Conservation (phyloP, 1,140 invertebrate species). For the Drosophila oshimai region DNA sequence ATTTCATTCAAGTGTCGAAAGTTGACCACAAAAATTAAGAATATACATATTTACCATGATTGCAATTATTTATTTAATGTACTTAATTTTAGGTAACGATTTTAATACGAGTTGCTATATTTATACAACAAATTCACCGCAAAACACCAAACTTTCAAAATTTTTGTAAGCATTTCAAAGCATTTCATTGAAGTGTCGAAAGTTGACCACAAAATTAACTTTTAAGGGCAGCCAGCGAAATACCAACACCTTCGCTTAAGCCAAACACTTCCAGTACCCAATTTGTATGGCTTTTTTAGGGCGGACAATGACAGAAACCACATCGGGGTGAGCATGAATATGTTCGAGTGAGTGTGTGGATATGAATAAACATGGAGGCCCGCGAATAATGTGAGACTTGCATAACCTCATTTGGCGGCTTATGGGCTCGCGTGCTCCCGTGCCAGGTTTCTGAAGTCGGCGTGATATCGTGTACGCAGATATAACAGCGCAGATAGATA, state of each 20-base stretch:
- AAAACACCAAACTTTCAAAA: slow-evolving; percentile 11
- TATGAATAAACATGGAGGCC: slow-evolving; percentile 68
- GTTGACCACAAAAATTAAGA: slow-evolving; percentile 47
- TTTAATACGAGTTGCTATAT: slow-evolving; percentile 23
- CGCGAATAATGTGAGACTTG: slow-evolving; percentile 47
- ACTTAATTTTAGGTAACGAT: not conserved
- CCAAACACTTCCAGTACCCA: slow-evolving; percentile 43
- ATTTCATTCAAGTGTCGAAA: slow-evolving; percentile 46
- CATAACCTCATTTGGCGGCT: slow-evolving; percentile 65
- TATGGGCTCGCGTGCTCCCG: slow-evolving; percentile 65
- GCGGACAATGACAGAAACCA: slow-evolving; percentile 10
- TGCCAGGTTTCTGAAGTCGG: slow-evolving; percentile 24
- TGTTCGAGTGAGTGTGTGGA: slow-evolving; percentile 37
- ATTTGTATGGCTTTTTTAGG: slow-evolving; percentile 46
- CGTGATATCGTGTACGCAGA: slow-evolving; percentile 68
- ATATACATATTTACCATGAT: too few species aligned
- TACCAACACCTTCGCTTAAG: slow-evolving; percentile 43
- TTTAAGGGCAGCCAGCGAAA: slow-evolving; percentile 54
- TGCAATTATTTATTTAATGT: not conserved
- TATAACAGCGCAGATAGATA: slow-evolving; percentile 42
- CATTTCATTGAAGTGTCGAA: slow-evolving; percentile 45
- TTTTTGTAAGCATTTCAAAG: slow-evolving; percentile 16
- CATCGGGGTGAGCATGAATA: slow-evolving; percentile 18
- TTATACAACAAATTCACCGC: slow-evolving; percentile 44
- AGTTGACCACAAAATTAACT: slow-evolving; percentile 49